Evolutionary conservation across 2,113 vertebrate species (phyloP).

Genomic region (Phyllostomus hastatus): DNA sequence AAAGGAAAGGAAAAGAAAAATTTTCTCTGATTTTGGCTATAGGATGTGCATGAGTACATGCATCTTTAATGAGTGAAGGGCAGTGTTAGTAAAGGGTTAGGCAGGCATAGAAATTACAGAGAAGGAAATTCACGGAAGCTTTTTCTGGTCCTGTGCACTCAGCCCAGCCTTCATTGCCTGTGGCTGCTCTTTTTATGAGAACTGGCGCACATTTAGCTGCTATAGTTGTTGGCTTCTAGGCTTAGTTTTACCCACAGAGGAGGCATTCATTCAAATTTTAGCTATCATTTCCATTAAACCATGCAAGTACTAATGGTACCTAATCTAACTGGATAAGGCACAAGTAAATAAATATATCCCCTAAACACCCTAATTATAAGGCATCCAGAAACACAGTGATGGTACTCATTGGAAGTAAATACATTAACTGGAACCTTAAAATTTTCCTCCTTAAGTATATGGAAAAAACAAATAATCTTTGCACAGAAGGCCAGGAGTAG

Average conservation of each 20-base stretch:
- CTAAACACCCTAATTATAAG: not conserved
- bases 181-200: conserved; percentile 58
- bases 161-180: not conserved
- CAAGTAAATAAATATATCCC: not conserved
- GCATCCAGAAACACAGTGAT: not conserved
- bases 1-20: not conserved
- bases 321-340: not conserved
- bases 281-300: conserved; percentile 41
- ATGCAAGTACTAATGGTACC: not conserved
- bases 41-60: not conserved
- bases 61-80: not conserved
- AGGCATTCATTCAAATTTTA: conserved; percentile 48
- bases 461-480: not conserved
- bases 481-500: conserved; percentile 4
- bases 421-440: conserved; percentile 8
- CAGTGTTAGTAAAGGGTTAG: not conserved
- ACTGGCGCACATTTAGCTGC: conserved; percentile 17
- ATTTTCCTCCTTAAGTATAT: not conserved
- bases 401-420: not conserved
- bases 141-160: not conserved
- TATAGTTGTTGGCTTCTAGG: conserved; percentile 49
- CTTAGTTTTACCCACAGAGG: conserved; percentile 46
- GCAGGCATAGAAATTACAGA: not conserved
- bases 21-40: not conserved
- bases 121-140: not conserved